phyloP scores from a whole-genome alignment of 2,113 vertebrate genomes.

The Mormoops blainvillei region DNA sequence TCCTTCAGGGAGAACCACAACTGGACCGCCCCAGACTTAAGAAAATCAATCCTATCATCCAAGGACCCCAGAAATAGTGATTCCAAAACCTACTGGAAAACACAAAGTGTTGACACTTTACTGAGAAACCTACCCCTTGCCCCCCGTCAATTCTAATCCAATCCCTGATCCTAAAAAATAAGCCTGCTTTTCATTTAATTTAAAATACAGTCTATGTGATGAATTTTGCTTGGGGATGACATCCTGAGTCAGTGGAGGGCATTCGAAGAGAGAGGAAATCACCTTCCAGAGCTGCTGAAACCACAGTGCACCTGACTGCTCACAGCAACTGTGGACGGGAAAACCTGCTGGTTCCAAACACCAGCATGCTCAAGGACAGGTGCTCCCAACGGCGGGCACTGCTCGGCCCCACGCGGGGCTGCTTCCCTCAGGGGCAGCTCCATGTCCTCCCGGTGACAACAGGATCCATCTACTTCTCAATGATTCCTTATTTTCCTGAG shows the following conservation, averaged over 20 bases:
- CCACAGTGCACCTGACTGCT: background rate
- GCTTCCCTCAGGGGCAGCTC: background rate
- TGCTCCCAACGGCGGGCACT: no score
- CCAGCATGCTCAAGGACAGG: background rate
- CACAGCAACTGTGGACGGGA: background rate
- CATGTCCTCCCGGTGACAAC: background rate
- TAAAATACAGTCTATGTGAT: background rate
- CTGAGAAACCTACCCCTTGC: background rate
- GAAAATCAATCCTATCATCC: background rate
- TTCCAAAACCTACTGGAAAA: slow-evolving; percentile 25
- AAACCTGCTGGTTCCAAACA: background rate
- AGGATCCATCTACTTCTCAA: background rate
- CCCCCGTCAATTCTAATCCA: background rate
- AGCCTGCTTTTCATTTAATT: background rate
- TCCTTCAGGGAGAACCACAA: slow-evolving; percentile 12
- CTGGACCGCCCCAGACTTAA: background rate
- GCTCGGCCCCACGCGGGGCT: background rate
- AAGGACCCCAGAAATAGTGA: background rate
- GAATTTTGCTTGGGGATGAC: background rate
- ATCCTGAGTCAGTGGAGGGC: background rate
- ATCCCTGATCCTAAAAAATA: background rate
- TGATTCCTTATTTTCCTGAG: background rate
- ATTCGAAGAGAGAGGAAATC: background rate
- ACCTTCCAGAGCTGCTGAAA: background rate
- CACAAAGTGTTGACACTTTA: background rate